Evolutionary conservation across 2,113 vertebrate species (phyloP).

Genomic region (Setophaga petechia): DNA sequence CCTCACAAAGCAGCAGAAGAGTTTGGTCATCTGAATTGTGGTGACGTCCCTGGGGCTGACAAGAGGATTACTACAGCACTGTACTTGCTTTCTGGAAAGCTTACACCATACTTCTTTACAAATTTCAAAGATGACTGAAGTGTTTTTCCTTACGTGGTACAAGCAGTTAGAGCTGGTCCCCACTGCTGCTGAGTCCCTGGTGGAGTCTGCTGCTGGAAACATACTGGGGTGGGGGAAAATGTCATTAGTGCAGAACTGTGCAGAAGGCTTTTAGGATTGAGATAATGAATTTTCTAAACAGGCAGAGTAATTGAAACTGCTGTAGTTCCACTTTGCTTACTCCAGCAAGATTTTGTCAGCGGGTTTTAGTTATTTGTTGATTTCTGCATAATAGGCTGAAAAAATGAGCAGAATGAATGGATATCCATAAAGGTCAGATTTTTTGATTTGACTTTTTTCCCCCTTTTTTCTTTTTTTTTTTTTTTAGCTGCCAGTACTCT

Average conservation of each 20-base stretch:
- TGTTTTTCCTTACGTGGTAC: background rate
- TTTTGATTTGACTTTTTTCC: background rate
- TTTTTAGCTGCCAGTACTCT: background rate
- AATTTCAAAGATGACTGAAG: background rate
- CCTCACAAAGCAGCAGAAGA: background rate
- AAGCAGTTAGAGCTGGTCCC: background rate
- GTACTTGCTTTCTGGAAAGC: slow-evolving; percentile 11
- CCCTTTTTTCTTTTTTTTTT: background rate
- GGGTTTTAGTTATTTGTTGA: background rate
- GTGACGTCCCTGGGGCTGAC: background rate
- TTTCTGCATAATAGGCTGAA: background rate
- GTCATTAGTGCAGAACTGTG: background rate
- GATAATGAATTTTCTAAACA: background rate
- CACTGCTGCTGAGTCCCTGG: background rate
- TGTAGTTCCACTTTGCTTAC: background rate
- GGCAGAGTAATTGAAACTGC: background rate
- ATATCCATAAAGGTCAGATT: background rate
- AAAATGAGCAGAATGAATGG: background rate
- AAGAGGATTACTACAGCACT: slow-evolving; percentile 5
- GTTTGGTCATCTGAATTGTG: slow-evolving; percentile 3
- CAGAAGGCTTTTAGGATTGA: background rate
- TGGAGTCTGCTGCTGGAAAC: background rate
- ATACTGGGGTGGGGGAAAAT: background rate
- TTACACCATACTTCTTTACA: background rate
- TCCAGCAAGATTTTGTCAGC: background rate